Evolutionary conservation across 1,140 invertebrate species (phyloP), one percentile per base, ranked within the genome.

Genomic region (Lepidotrigona ventralis): DNA sequence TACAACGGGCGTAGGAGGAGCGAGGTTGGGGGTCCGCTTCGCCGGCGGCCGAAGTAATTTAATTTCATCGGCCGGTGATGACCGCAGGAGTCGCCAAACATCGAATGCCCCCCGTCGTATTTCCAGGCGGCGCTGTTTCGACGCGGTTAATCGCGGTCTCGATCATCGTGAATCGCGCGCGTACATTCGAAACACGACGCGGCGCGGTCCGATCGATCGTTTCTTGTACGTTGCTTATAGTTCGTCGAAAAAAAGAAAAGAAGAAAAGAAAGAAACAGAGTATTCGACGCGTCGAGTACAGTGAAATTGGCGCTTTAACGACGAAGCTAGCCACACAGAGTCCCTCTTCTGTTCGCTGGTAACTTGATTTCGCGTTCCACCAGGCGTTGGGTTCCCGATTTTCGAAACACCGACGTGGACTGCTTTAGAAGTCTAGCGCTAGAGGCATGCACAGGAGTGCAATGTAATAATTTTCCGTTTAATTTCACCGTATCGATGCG

Each of bases 381-480:
- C 1, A 5, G 53, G 39, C 6, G 39, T 46, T 46, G 39, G 6
- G 21, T 70, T 77, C n/a, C 66, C 19, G 60, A 53, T 68, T 68
- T 82, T 77, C 0, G 21, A 46, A 46, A 26, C 6, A 1, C 17
- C 26, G 39, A 33, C 21, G 39, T 8, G 5, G 17, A 9, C 17
- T 19, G 39, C 21, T 70, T 64, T 54, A 11, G 39, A 78, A 51
- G 8, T 17, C n/a, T 33, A 8, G 8, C 33, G 21, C 21, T 9
- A 8, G 14, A 53, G 1, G 58, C 33, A 26, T 12, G 4, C 17
- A 15, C 9, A 14, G 12, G 0, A n/a, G 6, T 5, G 5, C 54
- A 15, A 29, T n/a, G 54, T 69, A 77, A 82, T 77, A 56, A 82
- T 82, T 82, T 82, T 60, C 73, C 81, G 58, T 54, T 69, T 82